Evolutionary conservation across 92 coral and sea anemone genomes (phyloP), one percentile per base, ranked within the genome.

Genomic region (Zoanthus solanderi): DNA sequence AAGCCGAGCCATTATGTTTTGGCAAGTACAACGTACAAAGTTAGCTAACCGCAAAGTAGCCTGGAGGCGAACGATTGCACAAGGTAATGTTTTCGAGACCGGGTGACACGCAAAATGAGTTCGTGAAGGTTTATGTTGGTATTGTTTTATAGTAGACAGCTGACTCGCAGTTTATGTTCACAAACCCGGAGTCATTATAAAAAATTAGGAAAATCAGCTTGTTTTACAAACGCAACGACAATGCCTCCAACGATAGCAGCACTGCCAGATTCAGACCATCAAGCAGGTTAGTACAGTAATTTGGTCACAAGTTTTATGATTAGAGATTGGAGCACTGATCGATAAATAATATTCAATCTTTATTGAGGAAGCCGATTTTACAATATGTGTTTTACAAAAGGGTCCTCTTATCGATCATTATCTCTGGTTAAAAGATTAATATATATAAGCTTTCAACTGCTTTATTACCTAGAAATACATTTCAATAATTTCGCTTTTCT

Each of bases 241-340:
- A 91, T 91, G 93, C 85, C 93, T 82, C 93, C 93, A 10, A 91
- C 93, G 18, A 50, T 91, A 53, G 66, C 86, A 45, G 81, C 63
- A 56, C 85, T 74, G 74, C 42, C 42, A 37, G 91, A 54, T 18
- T 48, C 72, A 6, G 10, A n/a, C 8, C 86, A 75, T 29, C 81
- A 46, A 0, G 12, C 77, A 78, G 91, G 89, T 83, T 12, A n/a
- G 23, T 60, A 60, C 16, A n/a, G 23, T 60, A 60, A 14, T 60
- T 60, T 17, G 66, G 15, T 14, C 17, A 60, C 15, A 58, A 13
- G 18, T 14, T 58, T 17, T 17, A 58, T 11, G 56, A 50, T 47
- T 50, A 50, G 56, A 50, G 56, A 50, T 50, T 50, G 56, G 9
- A 50, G 56, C 5, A 3, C 9, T 50, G 12, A 50, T 50, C 23